These are phyloP conservation scores for Rotaria magnacalcarata DNA, from an alignment of 2,888 invertebrate species.

Conservation along the genomic window DNA sequence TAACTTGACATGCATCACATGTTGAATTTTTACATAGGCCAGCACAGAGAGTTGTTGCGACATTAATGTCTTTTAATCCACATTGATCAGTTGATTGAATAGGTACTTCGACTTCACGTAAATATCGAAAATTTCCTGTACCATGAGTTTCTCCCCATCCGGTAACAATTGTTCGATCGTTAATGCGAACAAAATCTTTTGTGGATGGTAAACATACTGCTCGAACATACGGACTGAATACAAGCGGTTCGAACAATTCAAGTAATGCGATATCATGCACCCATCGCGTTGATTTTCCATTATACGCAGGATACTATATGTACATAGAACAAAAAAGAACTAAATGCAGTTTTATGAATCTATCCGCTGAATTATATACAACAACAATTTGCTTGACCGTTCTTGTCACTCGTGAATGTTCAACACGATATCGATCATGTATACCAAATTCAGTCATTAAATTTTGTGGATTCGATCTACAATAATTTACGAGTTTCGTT, in stretches of 20 bases:
- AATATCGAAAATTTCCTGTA: conserved; percentile 17
- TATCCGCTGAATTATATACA: background rate
- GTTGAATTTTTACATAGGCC: background rate
- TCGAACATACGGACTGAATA: background rate
- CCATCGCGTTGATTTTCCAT: background rate
- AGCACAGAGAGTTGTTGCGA: background rate
- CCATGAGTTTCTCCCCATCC: conserved; percentile 29
- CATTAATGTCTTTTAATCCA: background rate
- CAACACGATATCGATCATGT: background rate
- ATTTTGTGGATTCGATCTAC: background rate
- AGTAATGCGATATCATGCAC: background rate
- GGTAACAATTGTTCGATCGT: background rate
- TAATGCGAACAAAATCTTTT: background rate
- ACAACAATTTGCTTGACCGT: background rate
- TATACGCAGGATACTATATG: background rate
- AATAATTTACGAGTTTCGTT: background rate
- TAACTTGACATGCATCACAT: background rate
- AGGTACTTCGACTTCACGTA: conserved; percentile 29
- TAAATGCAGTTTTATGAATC: no score
- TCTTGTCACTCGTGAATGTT: background rate
- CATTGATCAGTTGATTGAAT: background rate
- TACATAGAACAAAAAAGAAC: background rate
- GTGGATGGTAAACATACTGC: background rate
- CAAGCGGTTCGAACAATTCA: background rate
- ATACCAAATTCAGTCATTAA: background rate